These are phyloP conservation scores for Rotaria magnacalcarata DNA, from an alignment of 2,888 invertebrate species.

Conservation along the genomic window DNA sequence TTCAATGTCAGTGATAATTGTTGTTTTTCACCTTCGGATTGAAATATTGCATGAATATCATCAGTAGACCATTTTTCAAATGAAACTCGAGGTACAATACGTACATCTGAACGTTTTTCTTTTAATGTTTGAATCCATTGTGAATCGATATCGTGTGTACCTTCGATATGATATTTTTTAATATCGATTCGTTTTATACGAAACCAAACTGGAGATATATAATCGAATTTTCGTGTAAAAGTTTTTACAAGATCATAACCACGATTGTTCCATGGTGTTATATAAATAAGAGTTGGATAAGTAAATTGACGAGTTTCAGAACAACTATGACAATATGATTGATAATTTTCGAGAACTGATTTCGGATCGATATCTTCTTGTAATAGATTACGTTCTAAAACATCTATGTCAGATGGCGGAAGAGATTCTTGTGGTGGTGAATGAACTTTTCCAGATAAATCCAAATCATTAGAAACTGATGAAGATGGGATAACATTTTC, in stretches of 20 bases:
- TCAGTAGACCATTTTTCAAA: conserved; percentile 78
- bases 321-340: conserved; percentile 37
- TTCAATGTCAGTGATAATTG: conserved; percentile 44
- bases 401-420: neutral
- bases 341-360: conserved; percentile 37
- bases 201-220: conserved; percentile 89
- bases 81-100: conserved; percentile 74
- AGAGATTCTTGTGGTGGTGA: neutral
- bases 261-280: conserved; percentile 43
- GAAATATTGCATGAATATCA: conserved; percentile 72
- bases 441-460: too few relatives aligned
- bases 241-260: conserved; percentile 69
- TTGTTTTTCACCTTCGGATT: conserved; percentile 49
- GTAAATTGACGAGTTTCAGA: neutral
- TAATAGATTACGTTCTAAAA: conserved; percentile 8
- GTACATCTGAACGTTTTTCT: neutral
- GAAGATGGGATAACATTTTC: neutral
- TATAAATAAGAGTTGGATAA: conserved; percentile 36
- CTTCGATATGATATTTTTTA: conserved; percentile 57
- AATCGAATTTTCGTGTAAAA: conserved; percentile 78
- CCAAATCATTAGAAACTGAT: too few relatives aligned
- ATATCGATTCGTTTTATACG: conserved; percentile 72
- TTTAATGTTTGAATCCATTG: conserved; percentile 53
- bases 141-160: conserved; percentile 74
- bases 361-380: neutral